These are phyloP conservation scores for Rhaphigaster nebulosa DNA, from an alignment of 2,888 invertebrate species.

Conservation along the genomic window DNA sequence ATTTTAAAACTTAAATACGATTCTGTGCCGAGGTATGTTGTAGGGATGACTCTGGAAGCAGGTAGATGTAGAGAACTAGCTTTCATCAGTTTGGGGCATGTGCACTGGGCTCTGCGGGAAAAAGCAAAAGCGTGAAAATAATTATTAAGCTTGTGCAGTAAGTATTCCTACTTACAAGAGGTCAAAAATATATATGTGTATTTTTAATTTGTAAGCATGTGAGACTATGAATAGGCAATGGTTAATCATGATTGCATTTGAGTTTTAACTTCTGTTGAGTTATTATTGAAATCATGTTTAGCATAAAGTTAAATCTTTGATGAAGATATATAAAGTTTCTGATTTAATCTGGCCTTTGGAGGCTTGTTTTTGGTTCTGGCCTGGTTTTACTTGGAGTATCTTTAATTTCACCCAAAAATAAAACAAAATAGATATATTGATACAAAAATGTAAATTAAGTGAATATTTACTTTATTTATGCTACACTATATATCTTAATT, in stretches of 20 bases:
- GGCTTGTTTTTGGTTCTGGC: background rate
- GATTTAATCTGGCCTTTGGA: background rate
- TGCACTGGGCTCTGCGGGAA: conserved; percentile 64
- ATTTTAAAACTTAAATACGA: conserved; percentile 22
- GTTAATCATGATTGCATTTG: background rate
- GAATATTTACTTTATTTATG: too few relatives aligned
- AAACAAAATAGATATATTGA: too few relatives aligned
- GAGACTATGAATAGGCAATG: background rate
- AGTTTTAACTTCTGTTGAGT: background rate
- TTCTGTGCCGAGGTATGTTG: conserved; percentile 38
- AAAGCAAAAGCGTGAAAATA: conserved; percentile 57
- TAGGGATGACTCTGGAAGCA: conserved; percentile 43
- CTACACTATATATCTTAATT: background rate
- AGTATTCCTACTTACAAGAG: background rate
- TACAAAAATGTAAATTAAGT: background rate
- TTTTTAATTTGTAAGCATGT: background rate
- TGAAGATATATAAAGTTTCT: background rate
- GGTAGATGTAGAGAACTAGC: conserved; percentile 51
- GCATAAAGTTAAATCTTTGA: background rate
- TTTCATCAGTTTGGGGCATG: conserved; percentile 62
- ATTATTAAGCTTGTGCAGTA: conserved; percentile 48
- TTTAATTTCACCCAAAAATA: background rate
- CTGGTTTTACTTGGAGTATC: background rate
- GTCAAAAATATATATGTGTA: background rate
- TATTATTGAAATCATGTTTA: background rate